Base-by-base conservation (phyloP, 1,140 invertebrate species). In the Drosophila prosaltans region DNA sequence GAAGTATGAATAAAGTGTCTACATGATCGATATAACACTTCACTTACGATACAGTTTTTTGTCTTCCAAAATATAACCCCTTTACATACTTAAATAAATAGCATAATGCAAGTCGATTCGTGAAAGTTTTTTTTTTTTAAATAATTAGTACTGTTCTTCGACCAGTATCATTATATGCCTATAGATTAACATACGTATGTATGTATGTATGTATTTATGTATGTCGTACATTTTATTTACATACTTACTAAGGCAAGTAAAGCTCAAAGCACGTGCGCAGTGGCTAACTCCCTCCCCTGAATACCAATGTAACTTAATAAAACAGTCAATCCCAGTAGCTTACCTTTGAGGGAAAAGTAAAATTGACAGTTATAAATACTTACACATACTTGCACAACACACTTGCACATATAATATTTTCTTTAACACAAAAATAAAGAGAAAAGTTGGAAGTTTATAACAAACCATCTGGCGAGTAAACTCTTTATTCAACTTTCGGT, bases 401-500 rank as follows among this genome's bases (percentile, higher is more conserved):
- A 71, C 30, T 61, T 36, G 21, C 45, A 26, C 21, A 26, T 24
- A 48, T 3, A 10, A 48, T 48, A 24, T 36, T 76, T 60, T 71
- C 70, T 73, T 71, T 69, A 66, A 54, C 62, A 48, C 71, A 16
- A 66, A 70, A 76, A 59, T 51, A 63, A 30, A 60, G 62, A 58
- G 66, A 69, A 26, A 43, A 62, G 43, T 61, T 43, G 26, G 62
- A 63, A 65, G 28, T 74, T 86, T 86, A 77, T 75, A 86, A 83
- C 69, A 65, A 54, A 65, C 39, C 28, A 26, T 16, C 39, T 72
- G 51, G 36, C 54, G 2, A 57, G 54, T 63, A 59, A 75, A 48
- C 6, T 10, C 67, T 74, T 88, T 74, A 86, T 80, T 86, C 67
- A 68, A 77, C 57, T 88, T 88, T 85, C 65, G 76, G 70, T 66